Evolutionary conservation across 1,140 invertebrate species (phyloP), one percentile per base, ranked within the genome.

Genomic region (Hormaphis cornu): DNA sequence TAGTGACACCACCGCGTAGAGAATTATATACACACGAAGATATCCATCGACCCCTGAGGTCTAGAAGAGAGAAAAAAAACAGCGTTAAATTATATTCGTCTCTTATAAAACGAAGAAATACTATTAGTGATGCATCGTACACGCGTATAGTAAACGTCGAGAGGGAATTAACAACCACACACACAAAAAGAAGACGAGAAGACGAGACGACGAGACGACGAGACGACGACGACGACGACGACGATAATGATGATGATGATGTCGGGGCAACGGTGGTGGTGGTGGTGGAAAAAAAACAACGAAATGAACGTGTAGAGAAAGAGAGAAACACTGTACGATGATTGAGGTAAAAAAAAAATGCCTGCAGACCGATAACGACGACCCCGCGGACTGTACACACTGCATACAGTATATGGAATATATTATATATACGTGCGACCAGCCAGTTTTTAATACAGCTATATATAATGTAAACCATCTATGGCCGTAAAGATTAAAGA

Each of bases 141-240:
- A n/a, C n/a, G n/a, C n/a, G n/a, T n/a, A 58, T 37, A 33, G 54
- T 58, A 37, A 58, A 40, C 24, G 54, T 58, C 54, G 54, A 58
- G 35, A 58, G 54, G 24, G 54, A 58, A 58, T 58, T 58, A 58
- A 58, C 54, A n/a, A n/a, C n/a, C n/a, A n/a, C n/a, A n/a, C n/a
- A n/a, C 54, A 40, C 54, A 58, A 54, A 54, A 33, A 54, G 30
- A 54, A 18, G 52, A 54, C 18, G 52, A 54, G n/a, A n/a, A n/a
- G n/a, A n/a, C n/a, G n/a, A n/a, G n/a, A n/a, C n/a, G n/a, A n/a
- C n/a, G n/a, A n/a, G n/a, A n/a, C n/a, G n/a, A n/a, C n/a, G n/a
- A 33, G 30, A 56, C 16, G 33, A 56, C 22, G 30, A 54, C 20
- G 52, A 50, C 26, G 22, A 50, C 26, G 12, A 50, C 24, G 44